Evolutionary conservation across 2,888 invertebrate species (phyloP).

Genomic region (Stenichneumon culpator): DNA sequence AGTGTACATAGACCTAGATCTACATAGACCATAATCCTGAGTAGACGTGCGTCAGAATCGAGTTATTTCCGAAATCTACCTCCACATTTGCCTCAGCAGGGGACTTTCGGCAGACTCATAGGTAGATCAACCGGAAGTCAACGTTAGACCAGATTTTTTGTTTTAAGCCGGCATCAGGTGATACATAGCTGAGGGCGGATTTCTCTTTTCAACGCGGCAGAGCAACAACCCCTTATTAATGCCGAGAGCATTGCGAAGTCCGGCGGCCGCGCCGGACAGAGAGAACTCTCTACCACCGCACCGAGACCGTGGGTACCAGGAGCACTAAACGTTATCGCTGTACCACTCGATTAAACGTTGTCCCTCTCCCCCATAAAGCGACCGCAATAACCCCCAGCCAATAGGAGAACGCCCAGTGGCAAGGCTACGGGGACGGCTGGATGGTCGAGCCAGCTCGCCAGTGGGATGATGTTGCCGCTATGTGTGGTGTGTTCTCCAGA

Average conservation of each 20-base stretch:
- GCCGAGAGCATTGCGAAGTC: conserved; percentile 38
- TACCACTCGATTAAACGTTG: conserved; percentile 77
- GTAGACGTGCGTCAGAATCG: no score
- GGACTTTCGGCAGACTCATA: no score
- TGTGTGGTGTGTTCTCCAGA: conserved; percentile 46
- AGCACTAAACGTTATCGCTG: conserved; percentile 75
- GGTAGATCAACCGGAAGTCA: no score
- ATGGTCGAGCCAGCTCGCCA: conserved; percentile 34
- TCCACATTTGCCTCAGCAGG: no score
- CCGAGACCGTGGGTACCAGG: conserved; percentile 51
- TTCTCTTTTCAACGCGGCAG: conserved; percentile 27
- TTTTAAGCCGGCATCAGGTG: background rate
- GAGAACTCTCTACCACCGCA: conserved; percentile 50
- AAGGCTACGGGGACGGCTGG: conserved; percentile 52
- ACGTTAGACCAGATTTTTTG: no score
- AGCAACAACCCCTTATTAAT: conserved; percentile 46
- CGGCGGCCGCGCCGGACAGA: conserved; percentile 44
- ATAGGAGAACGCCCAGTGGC: conserved; percentile 63
- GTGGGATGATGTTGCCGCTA: conserved; percentile 32
- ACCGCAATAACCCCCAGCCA: conserved; percentile 71
- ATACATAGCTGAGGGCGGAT: background rate
- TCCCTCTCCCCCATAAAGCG: conserved; percentile 74
- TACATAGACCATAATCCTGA: no score
- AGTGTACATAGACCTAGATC: no score
- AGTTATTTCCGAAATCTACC: no score